These are phyloP conservation scores for Pomacea maculata DNA, from an alignment of 1,140 invertebrate genomes.

Conservation along the genomic window DNA sequence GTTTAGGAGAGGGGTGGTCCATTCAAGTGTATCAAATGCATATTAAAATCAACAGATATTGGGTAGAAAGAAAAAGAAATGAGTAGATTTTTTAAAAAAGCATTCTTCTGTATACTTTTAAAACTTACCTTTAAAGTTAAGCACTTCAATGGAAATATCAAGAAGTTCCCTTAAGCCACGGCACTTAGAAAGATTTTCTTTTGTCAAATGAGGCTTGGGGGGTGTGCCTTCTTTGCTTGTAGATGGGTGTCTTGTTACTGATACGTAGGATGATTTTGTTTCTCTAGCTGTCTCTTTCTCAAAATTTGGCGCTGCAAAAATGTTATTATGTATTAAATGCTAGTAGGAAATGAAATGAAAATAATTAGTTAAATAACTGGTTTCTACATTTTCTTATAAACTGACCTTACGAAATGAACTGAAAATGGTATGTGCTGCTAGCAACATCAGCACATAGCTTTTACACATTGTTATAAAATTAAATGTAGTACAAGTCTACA, in stretches of 20 bases:
- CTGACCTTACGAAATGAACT: too few species aligned
- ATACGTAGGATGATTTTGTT: neutral
- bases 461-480: too few species aligned
- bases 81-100: neutral
- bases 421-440: too few species aligned
- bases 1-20: too few species aligned
- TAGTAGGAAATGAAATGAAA: neutral
- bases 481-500: too few species aligned
- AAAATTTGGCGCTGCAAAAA: conserved; percentile 26
- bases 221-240: conserved; percentile 18
- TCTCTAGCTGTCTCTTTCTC: neutral
- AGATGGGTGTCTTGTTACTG: conserved; percentile 11
- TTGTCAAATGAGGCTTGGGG: conserved; percentile 7
- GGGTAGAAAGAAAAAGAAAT: too few species aligned
- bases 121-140: conserved; percentile 23
- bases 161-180: conserved; percentile 21
- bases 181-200: conserved; percentile 14
- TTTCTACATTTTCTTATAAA: too few species aligned
- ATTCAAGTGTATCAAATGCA: too few species aligned
- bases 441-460: too few species aligned
- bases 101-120: neutral
- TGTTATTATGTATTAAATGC: neutral
- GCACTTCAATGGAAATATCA: conserved; percentile 26
- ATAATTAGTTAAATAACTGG: too few species aligned
- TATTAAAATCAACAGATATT: too few species aligned